Evolutionary conservation across 2,113 vertebrate species (phyloP), one percentile per base, ranked within the genome.

Genomic region (Alectura lathami): DNA sequence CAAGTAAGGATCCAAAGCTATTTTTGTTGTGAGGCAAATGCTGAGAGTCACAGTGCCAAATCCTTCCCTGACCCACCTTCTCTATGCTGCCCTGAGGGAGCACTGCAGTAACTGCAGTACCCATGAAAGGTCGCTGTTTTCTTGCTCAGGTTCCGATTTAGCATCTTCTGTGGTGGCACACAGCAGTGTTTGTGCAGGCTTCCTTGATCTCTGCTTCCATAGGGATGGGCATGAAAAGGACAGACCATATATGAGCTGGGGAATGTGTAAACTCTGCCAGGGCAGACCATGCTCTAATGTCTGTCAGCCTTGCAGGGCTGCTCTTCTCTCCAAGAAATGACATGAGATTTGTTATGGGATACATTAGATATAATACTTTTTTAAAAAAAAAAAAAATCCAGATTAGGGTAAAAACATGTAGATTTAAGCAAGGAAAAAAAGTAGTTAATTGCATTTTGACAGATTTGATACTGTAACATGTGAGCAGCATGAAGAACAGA

Each of bases 241-340:
- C 2, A 2, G 45, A 54, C 54, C 54, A 26, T 43, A 50, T 88
- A 83, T 90, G 76, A 51, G 38, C 60, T 77, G 27, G 42, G 67
- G 83, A 93, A 93, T 83, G 79, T 47, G 59, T 78, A 69, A 90
- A 83, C 54, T 91, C 50, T 81, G 83, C 64, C 86, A 88, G 56
- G 64, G 63, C 8, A 83, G 64, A 23, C 45, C 17, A 57, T 56
- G 22, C 16, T 83, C 51, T 73, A 64, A 68, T 11, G 13, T 66
- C 57, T 47, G 4, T 62, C 76, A 68, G 48, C 26, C 12, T 57
- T 63, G 68, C 36, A 27, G 68, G n/a, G 6, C 54, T 86, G 36
- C 17, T 89, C 13, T 66, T 82, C 40, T 88, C 62, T 88, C 43
- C 53, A 83, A 83, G 27, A 53, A n/a, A 64, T 62, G 43, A 45